Evolutionary conservation across 2,888 invertebrate genomes (phyloP).

Genomic region (Euclidia mi): DNA sequence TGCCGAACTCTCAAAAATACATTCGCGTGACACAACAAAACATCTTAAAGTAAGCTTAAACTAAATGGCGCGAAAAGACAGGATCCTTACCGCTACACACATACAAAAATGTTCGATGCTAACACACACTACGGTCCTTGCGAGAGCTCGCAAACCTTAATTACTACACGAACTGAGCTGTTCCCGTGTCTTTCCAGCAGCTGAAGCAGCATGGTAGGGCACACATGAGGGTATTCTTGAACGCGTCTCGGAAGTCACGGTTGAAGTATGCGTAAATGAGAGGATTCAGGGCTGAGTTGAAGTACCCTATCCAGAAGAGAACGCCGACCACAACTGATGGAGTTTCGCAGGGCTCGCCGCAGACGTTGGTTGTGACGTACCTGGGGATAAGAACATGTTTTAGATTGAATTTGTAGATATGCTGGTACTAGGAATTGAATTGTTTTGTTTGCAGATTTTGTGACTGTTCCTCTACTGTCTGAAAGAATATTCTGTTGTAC

Average conservation of each 20-base stretch:
- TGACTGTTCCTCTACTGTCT: too few species aligned
- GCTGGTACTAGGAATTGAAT: too few species aligned
- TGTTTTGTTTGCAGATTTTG: too few species aligned
- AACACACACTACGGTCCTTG: constrained; percentile 26
- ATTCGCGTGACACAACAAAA: background rate
- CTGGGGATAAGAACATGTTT: constrained; percentile 77
- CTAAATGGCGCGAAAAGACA: constrained; percentile 12
- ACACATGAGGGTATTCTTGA: constrained; percentile 96
- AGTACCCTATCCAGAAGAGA: constrained; percentile 99
- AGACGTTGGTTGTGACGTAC: constrained; percentile 96
- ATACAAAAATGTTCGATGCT: constrained; percentile 18
- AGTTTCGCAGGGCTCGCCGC: constrained; percentile 95
- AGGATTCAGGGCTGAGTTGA: constrained; percentile 91
- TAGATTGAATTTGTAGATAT: too few species aligned
- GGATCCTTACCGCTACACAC: constrained; percentile 7
- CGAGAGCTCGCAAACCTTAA: constrained; percentile 57
- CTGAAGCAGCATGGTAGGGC: constrained; percentile 95
- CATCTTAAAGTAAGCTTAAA: constrained; percentile 6
- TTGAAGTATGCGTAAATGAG: constrained; percentile 93
- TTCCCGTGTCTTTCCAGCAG: constrained; percentile 92
- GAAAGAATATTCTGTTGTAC: too few species aligned
- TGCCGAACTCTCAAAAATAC: too few species aligned
- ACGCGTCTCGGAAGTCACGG: constrained; percentile 97
- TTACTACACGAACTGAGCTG: constrained; percentile 89
- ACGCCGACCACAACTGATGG: constrained; percentile 96